phyloP scores from a whole-genome alignment of 2,113 vertebrate genomes.

The Leptosomus discolor region DNA sequence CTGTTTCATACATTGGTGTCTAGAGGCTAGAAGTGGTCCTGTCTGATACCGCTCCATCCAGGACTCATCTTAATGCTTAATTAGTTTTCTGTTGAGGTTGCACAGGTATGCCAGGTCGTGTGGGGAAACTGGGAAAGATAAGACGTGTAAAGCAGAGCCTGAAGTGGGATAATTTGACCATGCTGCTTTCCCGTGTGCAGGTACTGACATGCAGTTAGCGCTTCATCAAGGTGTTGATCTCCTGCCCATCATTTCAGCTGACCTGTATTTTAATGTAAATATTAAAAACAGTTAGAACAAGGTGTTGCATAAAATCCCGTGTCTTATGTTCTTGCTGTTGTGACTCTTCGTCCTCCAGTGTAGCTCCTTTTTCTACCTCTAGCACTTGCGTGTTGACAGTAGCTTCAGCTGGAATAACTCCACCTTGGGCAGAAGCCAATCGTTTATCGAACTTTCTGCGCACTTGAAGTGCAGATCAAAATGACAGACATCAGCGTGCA shows the following conservation, averaged over 20 bases:
- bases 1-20: neutral
- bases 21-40: neutral
- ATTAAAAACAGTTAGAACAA: neutral
- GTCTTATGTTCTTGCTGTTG: neutral
- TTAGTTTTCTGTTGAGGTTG: neutral
- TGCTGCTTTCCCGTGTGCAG: rapidly evolving
- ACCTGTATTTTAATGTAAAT: neutral
- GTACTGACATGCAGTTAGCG: neutral
- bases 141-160: neutral
- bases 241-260: neutral
- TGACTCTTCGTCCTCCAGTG: rapidly evolving
- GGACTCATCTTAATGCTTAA: neutral
- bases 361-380: neutral
- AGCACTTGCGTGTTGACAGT: neutral
- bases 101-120: neutral
- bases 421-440: neutral
- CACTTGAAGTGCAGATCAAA: neutral
- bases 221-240: neutral
- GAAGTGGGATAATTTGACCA: neutral
- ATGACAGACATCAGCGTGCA: neutral
- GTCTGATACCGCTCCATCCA: neutral
- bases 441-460: neutral
- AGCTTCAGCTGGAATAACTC: neutral
- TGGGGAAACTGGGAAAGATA: neutral
- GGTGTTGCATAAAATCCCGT: neutral